Conservation (phyloP, 2,888 invertebrate genomes). For the Galeopsomyia nigrocyanea region DNA sequence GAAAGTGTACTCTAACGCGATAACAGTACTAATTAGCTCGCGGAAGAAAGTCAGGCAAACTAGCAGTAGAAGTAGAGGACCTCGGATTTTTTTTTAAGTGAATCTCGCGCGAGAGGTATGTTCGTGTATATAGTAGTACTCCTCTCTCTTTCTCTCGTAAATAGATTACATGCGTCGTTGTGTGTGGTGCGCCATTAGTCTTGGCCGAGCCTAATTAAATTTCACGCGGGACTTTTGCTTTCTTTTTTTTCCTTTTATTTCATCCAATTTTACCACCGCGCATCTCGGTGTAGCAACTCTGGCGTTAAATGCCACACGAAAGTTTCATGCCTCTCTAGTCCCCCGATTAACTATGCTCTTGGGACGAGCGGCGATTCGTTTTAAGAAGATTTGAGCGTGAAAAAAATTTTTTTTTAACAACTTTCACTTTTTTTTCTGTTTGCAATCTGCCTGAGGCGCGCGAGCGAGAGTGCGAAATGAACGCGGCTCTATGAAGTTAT, state of each 20-base stretch:
- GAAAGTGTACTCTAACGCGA: neutral
- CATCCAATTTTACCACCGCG: neutral
- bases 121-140: neutral
- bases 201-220: constrained; percentile 36
- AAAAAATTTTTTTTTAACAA: constrained; percentile 38
- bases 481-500: neutral
- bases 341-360: constrained; percentile 18
- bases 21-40: constrained; percentile 1
- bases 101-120: constrained; percentile 4
- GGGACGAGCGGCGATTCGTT: neutral
- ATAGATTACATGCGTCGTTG: constrained; percentile 36
- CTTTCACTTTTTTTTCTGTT: constrained; percentile 21
- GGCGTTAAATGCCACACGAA: constrained; percentile 26
- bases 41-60: neutral
- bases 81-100: neutral
- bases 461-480: too few relatives aligned
- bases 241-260: neutral
- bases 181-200: constrained; percentile 26
- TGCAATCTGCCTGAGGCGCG: constrained; percentile 14
- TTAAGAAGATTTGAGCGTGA: constrained; percentile 27
- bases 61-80: neutral
- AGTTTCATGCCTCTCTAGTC: constrained; percentile 8
- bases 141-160: constrained; percentile 18
- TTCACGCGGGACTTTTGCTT: constrained; percentile 9
- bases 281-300: neutral